Conservation (phyloP, 23 tunicate genomes). For the Oikopleura dioica region DNA sequence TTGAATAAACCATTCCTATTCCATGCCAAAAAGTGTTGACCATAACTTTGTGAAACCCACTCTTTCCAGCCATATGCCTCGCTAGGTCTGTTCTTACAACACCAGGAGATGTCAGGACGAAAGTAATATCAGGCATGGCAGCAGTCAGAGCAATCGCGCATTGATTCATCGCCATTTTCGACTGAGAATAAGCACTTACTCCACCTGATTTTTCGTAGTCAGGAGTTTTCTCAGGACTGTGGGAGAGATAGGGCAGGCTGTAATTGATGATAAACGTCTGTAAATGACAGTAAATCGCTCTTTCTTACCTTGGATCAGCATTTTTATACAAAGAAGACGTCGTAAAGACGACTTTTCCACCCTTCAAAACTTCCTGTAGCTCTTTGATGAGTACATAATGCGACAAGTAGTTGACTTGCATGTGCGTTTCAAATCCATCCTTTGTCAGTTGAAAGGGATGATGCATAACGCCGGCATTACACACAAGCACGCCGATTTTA, state of each 20-base stretch:
- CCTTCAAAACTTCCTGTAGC: background rate
- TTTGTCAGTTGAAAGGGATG: slow-evolving; percentile 2
- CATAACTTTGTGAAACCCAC: too few relatives aligned
- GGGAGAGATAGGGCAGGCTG: background rate
- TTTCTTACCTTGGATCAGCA: background rate
- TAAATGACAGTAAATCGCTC: too few relatives aligned
- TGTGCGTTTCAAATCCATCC: slow-evolving; percentile 11
- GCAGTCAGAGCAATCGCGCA: background rate
- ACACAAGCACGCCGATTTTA: background rate
- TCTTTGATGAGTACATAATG: background rate
- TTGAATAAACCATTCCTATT: too few relatives aligned
- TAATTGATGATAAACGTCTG: too few relatives aligned
- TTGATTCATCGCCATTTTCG: slow-evolving; percentile 8
- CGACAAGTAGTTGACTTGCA: background rate
- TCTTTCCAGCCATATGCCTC: too few relatives aligned
- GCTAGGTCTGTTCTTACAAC: too few relatives aligned
- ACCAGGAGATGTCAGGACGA: background rate
- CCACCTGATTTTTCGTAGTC: background rate
- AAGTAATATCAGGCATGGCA: background rate
- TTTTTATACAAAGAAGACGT: background rate
- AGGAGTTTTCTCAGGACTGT: background rate
- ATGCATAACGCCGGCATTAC: slow-evolving; percentile 11
- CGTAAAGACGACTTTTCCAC: slow-evolving; percentile 5
- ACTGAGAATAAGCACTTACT: background rate
- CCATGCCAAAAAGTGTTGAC: too few relatives aligned